phyloP scores from a whole-genome alignment of 2,113 vertebrate genomes.

The Podarcis cretensis region DNA sequence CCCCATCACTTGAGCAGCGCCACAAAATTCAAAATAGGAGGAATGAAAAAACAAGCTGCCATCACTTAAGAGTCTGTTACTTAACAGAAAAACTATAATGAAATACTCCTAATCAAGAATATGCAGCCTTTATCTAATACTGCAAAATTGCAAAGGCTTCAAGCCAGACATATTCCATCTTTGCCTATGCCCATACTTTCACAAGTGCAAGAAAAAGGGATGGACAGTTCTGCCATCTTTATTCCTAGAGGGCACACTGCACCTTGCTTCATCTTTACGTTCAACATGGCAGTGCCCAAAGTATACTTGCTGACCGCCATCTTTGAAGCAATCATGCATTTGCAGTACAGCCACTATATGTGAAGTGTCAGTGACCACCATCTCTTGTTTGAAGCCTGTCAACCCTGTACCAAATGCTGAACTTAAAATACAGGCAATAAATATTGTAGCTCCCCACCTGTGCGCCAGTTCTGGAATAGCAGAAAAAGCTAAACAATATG shows the following conservation, averaged over 20 bases:
- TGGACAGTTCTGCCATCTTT: neutral
- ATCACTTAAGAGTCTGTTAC: neutral
- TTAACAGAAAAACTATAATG: neutral
- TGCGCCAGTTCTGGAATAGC: neutral
- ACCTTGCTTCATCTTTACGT: neutral
- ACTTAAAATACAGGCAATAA: neutral
- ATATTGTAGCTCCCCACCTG: neutral
- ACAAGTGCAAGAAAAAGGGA: neutral
- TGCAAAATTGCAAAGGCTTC: neutral
- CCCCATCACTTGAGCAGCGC: neutral
- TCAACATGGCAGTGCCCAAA: neutral
- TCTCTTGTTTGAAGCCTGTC: neutral
- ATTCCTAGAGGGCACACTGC: neutral
- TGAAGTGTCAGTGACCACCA: neutral
- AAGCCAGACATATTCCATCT: neutral
- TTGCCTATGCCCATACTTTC: neutral
- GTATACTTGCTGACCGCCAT: neutral
- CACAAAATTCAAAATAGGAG: neutral
- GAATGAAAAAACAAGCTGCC: neutral
- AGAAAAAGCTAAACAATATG: neutral
- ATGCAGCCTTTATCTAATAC: neutral
- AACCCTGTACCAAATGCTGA: neutral
- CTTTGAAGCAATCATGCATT: neutral
- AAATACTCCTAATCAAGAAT: neutral
- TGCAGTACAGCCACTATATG: neutral